These are phyloP conservation scores for Cancer borealis DNA, from an alignment of 2,888 invertebrate genomes.

Conservation along the genomic window DNA sequence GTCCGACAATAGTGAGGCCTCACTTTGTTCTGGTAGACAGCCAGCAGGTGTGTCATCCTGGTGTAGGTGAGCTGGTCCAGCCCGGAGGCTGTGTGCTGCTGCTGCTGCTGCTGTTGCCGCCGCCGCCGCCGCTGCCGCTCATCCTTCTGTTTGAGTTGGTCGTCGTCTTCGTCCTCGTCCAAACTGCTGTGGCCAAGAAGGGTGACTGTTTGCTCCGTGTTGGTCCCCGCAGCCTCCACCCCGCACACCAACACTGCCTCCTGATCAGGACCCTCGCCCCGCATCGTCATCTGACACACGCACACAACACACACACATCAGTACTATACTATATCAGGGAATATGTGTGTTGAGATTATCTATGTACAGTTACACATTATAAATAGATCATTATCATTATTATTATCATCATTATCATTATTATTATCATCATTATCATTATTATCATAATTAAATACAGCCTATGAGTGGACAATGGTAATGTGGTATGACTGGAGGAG, in stretches of 20 bases:
- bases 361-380: too few species aligned
- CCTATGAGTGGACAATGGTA: too few species aligned
- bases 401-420: too few species aligned
- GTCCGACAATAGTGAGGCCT: neutral
- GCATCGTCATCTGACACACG: slow-evolving; percentile 61
- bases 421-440: too few species aligned
- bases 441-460: too few species aligned
- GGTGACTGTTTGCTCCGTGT: slow-evolving; percentile 15
- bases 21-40: slow-evolving; percentile 72
- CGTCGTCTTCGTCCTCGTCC: slow-evolving; percentile 48
- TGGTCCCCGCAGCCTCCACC: neutral
- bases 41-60: slow-evolving; percentile 70
- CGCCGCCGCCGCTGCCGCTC: slow-evolving; percentile 27
- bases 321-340: too few species aligned
- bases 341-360: too few species aligned
- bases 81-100: neutral
- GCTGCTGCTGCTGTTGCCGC: slow-evolving; percentile 34
- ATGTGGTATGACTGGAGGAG: too few species aligned
- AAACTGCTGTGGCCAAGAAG: slow-evolving; percentile 17
- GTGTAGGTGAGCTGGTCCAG: slow-evolving; percentile 61
- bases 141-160: neutral
- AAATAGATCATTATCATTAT: neutral
- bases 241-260: neutral
- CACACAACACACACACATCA: neutral
- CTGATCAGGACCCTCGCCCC: slow-evolving; percentile 51